phyloP scores from a whole-genome alignment of 1,140 invertebrate genomes.

The Aphaenogaster floridana region DNA sequence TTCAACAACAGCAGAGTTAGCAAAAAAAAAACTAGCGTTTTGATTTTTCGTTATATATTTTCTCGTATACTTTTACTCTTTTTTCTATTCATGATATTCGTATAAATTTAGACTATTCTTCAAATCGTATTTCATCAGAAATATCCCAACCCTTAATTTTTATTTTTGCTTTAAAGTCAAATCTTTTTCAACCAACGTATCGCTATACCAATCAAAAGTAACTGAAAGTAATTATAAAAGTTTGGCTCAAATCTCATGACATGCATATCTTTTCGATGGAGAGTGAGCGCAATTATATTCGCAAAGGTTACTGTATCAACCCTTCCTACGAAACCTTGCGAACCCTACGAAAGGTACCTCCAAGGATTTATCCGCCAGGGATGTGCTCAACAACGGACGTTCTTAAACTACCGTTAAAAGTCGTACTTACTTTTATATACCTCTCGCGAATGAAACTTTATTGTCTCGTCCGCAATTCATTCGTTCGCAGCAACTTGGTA shows the following conservation, averaged over 20 bases:
- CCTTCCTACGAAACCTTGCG: slow-evolving; percentile 40
- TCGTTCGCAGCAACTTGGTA: slow-evolving; percentile 57
- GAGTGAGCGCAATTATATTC: neutral
- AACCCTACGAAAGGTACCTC: slow-evolving; percentile 31
- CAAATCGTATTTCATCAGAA: neutral
- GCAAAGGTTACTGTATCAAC: slow-evolving; percentile 45
- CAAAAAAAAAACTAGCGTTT: neutral
- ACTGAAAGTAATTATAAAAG: neutral
- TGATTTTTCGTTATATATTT: neutral
- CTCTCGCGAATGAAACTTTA: slow-evolving; percentile 64
- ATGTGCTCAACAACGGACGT: slow-evolving; percentile 70
- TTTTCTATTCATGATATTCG: neutral
- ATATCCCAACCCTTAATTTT: neutral
- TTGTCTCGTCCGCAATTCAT: slow-evolving; percentile 70
- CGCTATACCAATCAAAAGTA: neutral
- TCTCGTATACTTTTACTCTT: neutral
- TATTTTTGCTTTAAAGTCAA: neutral
- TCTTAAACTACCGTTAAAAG: slow-evolving; percentile 67
- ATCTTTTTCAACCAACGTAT: neutral
- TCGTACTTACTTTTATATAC: slow-evolving; percentile 54
- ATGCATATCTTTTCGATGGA: slow-evolving; percentile 1
- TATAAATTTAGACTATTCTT: neutral
- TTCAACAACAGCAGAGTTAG: neutral
- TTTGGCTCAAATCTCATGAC: neutral
- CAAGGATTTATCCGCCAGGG: slow-evolving; percentile 68